phyloP scores from a whole-genome alignment of 2,113 vertebrate genomes.

The Casuarius casuarius region DNA sequence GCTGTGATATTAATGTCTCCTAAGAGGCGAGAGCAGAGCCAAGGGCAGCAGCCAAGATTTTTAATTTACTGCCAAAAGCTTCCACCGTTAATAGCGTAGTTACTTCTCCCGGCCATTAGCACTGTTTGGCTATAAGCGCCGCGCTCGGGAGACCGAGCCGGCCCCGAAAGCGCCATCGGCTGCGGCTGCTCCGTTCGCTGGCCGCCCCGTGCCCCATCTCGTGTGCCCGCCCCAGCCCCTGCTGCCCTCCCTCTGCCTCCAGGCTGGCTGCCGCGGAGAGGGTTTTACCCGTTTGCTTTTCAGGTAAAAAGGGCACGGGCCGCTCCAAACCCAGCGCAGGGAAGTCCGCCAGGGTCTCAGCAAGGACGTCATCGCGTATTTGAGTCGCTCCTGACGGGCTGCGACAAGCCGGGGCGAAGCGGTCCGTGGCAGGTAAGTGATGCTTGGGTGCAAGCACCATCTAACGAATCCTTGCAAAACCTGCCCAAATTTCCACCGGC shows the following conservation, averaged over 20 bases:
- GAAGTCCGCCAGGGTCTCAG: background rate
- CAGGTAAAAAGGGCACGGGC: background rate
- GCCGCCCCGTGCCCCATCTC: background rate
- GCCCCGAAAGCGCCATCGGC: background rate
- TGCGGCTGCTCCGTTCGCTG: background rate
- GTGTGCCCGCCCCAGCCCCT: too few relatives aligned
- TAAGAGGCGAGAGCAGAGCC: constrained; percentile 66
- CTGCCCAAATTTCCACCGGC: background rate
- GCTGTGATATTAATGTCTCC: constrained; percentile 74
- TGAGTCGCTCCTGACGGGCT: background rate
- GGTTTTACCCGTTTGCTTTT: background rate
- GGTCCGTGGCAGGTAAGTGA: background rate
- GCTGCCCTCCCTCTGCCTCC: background rate
- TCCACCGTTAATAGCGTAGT: constrained; percentile 42
- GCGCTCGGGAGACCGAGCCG: background rate
- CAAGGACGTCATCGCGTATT: background rate
- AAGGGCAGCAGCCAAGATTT: constrained; percentile 71
- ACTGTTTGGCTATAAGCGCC: constrained; percentile 30
- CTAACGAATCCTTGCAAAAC: background rate
- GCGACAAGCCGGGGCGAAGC: background rate
- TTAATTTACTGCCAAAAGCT: constrained; percentile 74
- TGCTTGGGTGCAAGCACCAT: background rate
- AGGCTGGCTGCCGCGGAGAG: background rate
- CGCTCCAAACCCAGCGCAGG: background rate
- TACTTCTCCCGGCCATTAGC: constrained; percentile 21